These are phyloP conservation scores for Keiferia lycopersicella DNA, from an alignment of 2,888 invertebrate genomes.

Conservation along the genomic window DNA sequence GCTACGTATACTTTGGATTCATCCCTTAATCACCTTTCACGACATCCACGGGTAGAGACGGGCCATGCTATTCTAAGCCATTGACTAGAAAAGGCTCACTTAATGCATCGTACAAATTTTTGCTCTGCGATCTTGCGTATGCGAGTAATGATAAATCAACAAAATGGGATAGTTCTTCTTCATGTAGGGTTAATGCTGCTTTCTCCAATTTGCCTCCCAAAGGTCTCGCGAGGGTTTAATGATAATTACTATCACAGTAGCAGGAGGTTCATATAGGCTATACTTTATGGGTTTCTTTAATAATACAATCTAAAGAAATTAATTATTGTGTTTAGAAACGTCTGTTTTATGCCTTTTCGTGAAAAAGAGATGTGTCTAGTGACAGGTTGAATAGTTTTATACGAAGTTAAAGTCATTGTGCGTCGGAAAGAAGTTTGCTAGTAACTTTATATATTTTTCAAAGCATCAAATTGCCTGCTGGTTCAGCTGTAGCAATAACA, in stretches of 20 bases:
- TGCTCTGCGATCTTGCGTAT: neutral
- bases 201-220: conserved; percentile 22
- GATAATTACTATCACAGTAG: conserved; percentile 25
- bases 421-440: no score
- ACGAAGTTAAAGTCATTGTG: no score
- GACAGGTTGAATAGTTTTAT: neutral
- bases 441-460: no score
- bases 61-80: no score
- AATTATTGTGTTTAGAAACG: neutral
- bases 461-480: no score
- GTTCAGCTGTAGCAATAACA: no score
- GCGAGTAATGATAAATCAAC: conserved; percentile 18
- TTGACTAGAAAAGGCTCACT: no score
- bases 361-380: neutral
- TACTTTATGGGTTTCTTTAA: neutral
- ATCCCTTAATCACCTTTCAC: no score
- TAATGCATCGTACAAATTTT: neutral
- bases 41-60: no score
- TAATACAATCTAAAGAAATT: neutral
- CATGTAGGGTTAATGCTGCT: conserved; percentile 20
- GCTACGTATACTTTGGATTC: no score
- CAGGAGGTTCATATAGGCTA: conserved; percentile 3
- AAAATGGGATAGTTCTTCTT: conserved; percentile 23
- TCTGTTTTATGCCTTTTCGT: neutral
- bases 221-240: conserved; percentile 25